Evolutionary conservation across 2,113 vertebrate species (phyloP).

Genomic region (Oncorhynchus nerka): DNA sequence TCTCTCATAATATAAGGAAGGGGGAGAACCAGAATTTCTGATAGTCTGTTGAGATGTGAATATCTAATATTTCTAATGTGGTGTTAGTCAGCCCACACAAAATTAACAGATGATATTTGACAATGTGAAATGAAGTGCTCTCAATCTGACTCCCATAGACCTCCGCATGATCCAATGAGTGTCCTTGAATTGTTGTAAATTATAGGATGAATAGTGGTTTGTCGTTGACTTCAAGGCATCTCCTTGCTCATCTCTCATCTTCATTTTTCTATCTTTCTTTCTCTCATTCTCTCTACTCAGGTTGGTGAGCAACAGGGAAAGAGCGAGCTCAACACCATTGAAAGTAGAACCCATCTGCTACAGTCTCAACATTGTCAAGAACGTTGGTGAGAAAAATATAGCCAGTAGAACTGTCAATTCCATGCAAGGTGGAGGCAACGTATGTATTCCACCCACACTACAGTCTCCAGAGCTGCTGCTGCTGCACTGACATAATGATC

Average conservation of each 20-base stretch:
- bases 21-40: too few relatives aligned
- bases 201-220: not conserved
- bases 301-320: conserved; percentile 56
- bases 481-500: too few relatives aligned
- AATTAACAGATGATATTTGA: too few relatives aligned
- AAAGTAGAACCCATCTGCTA: conserved; percentile 33
- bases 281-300: conserved; percentile 43
- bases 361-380: conserved; percentile 71
- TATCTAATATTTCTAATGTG: too few relatives aligned
- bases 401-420: not conserved
- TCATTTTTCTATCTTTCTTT: not conserved
- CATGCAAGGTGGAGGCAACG: not conserved
- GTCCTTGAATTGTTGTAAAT: too few relatives aligned
- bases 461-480: conserved; percentile 8
- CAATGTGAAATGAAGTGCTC: too few relatives aligned
- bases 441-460: conserved; percentile 13
- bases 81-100: too few relatives aligned
- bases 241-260: not conserved
- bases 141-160: too few relatives aligned
- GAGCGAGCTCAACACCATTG: conserved; percentile 17
- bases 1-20: too few relatives aligned
- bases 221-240: not conserved
- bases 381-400: conserved; percentile 61
- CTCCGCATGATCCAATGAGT: too few relatives aligned
- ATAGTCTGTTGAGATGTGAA: too few relatives aligned